Evolutionary conservation across 2,888 invertebrate species (phyloP).

Genomic region (Himalopsyche japonica): DNA sequence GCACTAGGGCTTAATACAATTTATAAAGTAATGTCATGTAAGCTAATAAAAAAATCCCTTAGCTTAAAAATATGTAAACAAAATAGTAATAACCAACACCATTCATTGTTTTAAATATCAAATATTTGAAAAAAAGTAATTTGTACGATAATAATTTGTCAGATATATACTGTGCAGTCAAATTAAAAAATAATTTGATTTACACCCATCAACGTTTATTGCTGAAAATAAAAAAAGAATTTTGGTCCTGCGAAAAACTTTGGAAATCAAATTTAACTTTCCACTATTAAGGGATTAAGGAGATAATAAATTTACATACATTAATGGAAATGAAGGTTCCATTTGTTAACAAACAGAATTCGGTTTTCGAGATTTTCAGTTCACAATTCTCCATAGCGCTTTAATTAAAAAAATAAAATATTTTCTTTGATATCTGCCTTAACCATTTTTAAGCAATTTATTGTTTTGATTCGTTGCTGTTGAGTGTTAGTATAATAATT

Average conservation of each 20-base stretch:
- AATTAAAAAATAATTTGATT: background rate
- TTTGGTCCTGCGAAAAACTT: conserved; percentile 14
- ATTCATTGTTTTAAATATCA: too few relatives aligned
- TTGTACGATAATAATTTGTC: too few relatives aligned
- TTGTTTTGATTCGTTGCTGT: background rate
- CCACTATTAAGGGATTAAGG: conserved; percentile 22
- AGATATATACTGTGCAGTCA: background rate
- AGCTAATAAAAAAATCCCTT: too few relatives aligned
- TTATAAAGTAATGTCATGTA: too few relatives aligned
- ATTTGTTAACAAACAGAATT: conserved; percentile 23
- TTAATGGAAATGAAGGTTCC: conserved; percentile 26
- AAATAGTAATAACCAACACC: too few relatives aligned
- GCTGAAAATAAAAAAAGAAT: conserved; percentile 5
- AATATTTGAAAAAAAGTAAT: too few relatives aligned
- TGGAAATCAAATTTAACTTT: conserved; percentile 31
- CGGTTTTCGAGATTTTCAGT: conserved; percentile 3
- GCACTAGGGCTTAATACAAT: too few relatives aligned
- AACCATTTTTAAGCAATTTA: background rate
- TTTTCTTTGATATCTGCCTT: background rate
- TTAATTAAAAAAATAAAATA: background rate
- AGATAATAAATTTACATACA: conserved; percentile 29
- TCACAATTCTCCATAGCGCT: background rate
- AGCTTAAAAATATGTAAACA: too few relatives aligned
- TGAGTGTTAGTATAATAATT: too few relatives aligned
- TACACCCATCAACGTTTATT: background rate